phyloP scores from a whole-genome alignment of 2,888 invertebrate genomes.

The Eumerus sabulonum region DNA sequence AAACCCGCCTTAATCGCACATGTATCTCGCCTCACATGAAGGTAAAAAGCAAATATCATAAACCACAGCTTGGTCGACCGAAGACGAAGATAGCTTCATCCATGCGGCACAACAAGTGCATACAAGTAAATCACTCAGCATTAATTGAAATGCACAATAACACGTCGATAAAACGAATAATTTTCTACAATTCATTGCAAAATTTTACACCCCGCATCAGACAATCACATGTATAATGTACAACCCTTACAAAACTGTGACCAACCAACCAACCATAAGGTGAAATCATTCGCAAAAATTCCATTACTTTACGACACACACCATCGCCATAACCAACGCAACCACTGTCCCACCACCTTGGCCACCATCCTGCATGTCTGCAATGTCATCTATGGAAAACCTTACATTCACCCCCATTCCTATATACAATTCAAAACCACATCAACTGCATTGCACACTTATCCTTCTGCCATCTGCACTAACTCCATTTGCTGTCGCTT shows the following conservation, averaged over 20 bases:
- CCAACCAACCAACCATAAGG: conserved; percentile 51
- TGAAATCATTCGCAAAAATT: conserved; percentile 66
- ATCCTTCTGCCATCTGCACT: conserved; percentile 65
- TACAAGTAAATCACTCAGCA: no score
- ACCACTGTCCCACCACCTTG: no score
- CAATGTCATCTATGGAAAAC: conserved; percentile 60
- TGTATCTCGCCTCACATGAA: no score
- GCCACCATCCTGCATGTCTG: conserved; percentile 55
- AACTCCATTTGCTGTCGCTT: conserved; percentile 56
- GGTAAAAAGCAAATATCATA: no score
- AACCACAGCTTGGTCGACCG: no score
- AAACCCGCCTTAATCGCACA: no score
- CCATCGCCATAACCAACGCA: neutral
- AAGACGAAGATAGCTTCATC: no score
- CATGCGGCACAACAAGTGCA: no score
- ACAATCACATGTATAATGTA: neutral
- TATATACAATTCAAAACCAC: conserved; percentile 63
- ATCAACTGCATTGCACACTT: conserved; percentile 68
- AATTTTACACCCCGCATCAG: no score
- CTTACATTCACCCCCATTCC: neutral
- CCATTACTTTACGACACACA: conserved; percentile 62
- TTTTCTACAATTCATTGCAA: no score
- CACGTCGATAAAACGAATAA: no score
- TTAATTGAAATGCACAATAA: no score
- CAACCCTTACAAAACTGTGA: conserved; percentile 40